phyloP scores from a whole-genome alignment of 2,888 invertebrate species.

The Erannis defoliaria region DNA sequence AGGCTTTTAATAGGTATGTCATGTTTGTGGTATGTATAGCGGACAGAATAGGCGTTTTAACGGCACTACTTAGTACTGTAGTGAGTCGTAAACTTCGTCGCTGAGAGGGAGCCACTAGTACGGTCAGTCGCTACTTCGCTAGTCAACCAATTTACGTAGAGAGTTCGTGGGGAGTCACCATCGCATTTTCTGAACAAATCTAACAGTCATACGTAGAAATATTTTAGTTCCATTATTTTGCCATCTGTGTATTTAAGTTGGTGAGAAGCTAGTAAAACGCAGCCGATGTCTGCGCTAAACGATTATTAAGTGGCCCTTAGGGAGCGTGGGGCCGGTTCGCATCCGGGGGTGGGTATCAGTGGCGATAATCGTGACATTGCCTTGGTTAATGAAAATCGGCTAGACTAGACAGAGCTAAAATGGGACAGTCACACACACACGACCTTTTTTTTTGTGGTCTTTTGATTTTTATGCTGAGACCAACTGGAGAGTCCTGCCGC shows the following conservation, averaged over 20 bases:
- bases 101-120: constrained; percentile 39
- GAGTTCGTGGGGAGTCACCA: neutral
- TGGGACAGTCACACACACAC: neutral
- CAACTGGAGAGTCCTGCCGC: too few species aligned
- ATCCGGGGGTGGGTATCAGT: constrained; percentile 15
- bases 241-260: neutral
- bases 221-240: neutral
- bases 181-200: neutral
- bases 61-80: constrained; percentile 33
- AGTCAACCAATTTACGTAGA: neutral
- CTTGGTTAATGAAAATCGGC: constrained; percentile 2
- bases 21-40: constrained; percentile 21
- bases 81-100: constrained; percentile 40
- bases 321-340: constrained; percentile 4
- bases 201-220: neutral
- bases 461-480: too few species aligned
- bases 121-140: neutral
- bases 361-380: constrained; percentile 7
- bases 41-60: constrained; percentile 31
- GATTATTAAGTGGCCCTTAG: constrained; percentile 43
- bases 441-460: too few species aligned
- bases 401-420: neutral
- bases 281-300: constrained; percentile 53
- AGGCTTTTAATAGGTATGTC: neutral
- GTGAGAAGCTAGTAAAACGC: constrained; percentile 49